Evolutionary conservation across 2,797 vertebrate species (phyloP).

Genomic region (Balearica regulorum): DNA sequence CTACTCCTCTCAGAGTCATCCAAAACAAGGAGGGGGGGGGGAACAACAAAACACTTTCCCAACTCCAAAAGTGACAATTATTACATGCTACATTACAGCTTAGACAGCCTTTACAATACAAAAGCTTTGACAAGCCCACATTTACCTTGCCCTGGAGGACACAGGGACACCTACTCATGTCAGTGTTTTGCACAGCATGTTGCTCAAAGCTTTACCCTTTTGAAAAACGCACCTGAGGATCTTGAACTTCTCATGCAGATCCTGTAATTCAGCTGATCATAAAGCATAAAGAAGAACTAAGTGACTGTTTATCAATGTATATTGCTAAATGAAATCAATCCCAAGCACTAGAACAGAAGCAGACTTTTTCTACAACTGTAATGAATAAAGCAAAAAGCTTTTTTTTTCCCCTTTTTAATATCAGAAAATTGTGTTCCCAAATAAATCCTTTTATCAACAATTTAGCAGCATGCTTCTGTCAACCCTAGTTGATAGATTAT

Average conservation of each 20-base stretch:
- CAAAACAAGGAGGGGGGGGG: fast-evolving
- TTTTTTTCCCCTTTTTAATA: not conserved
- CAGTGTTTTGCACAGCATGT: not conserved
- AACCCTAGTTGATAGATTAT: not conserved
- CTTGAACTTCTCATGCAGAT: not conserved
- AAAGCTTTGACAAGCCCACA: not conserved
- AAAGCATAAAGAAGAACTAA: not conserved
- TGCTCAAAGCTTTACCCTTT: not conserved
- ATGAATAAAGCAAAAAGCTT: not conserved
- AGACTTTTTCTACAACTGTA: not conserved
- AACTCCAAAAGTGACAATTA: not conserved
- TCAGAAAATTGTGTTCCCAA: not conserved
- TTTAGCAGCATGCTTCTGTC: not conserved
- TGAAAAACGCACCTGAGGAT: not conserved
- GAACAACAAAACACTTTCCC: not conserved
- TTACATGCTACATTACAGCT: not conserved
- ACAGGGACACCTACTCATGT: not conserved
- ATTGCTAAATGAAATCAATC: not conserved
- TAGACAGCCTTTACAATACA: not conserved
- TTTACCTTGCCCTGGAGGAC: not conserved
- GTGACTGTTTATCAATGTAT: not conserved
- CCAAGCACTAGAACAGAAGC: not conserved
- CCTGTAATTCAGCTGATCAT: not conserved
- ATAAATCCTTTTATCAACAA: not conserved
- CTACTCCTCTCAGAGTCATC: not conserved